A percentile compares a stretch with the other conserved stretches of the same genome.
phyloP scores from a whole-genome alignment of 2,888 invertebrate species.

The Dicycla oo region DNA sequence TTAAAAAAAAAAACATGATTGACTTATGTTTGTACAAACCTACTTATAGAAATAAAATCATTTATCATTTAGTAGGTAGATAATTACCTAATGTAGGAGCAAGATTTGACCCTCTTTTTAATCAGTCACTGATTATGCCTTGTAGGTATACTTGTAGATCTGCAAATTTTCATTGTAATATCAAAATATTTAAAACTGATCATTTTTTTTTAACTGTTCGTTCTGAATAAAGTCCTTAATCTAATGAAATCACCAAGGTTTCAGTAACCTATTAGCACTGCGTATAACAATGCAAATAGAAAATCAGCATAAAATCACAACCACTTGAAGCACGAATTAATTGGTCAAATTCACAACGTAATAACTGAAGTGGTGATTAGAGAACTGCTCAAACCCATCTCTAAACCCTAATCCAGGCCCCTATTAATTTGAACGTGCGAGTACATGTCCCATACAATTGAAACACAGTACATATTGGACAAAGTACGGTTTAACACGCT shows the following conservation, averaged over 20 bases:
- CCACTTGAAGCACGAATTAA: conserved; percentile 65
- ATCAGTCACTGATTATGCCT: neutral
- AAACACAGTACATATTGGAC: conserved; percentile 76
- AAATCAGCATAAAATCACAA: conserved; percentile 23
- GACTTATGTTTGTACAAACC: too few species aligned
- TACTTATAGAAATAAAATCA: too few species aligned
- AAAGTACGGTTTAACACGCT: conserved; percentile 82
- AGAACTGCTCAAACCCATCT: conserved; percentile 76
- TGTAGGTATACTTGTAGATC: too few species aligned
- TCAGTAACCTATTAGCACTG: neutral
- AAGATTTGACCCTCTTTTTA: neutral
- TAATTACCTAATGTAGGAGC: neutral
- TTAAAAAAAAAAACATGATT: too few species aligned
- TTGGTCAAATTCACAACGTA: conserved; percentile 73
- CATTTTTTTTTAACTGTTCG: neutral
- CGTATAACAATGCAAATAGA: conserved; percentile 19
- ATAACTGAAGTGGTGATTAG: conserved; percentile 80
- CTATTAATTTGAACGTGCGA: conserved; percentile 80
- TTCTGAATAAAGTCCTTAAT: neutral
- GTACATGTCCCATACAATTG: conserved; percentile 82
- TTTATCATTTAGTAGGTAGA: too few species aligned
- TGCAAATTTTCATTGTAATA: neutral
- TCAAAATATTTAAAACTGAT: neutral
- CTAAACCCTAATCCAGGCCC: conserved; percentile 78
- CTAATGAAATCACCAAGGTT: neutral